Evolutionary conservation across 2,797 vertebrate species (phyloP).

Genomic region (Cyprinella venusta): DNA sequence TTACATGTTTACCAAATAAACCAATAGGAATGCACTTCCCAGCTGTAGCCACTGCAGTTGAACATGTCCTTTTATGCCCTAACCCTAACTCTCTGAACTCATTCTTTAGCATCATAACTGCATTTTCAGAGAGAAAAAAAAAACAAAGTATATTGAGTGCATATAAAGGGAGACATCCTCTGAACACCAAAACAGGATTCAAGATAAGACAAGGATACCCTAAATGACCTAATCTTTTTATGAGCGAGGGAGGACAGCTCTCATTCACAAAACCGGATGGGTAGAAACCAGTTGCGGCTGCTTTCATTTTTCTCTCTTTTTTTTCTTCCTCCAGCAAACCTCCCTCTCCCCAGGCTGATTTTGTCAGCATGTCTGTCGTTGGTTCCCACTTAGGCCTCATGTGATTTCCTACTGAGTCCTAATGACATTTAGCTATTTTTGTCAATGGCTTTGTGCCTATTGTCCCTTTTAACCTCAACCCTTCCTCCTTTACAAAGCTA

Average conservation of each 20-base stretch:
- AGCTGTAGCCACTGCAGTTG: background rate
- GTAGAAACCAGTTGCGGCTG: constrained; percentile 54
- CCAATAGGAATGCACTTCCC: background rate
- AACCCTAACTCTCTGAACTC: background rate
- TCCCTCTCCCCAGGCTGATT: constrained; percentile 58
- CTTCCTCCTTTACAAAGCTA: constrained; percentile 49
- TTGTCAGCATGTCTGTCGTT: constrained; percentile 64
- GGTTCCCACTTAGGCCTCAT: constrained; percentile 64
- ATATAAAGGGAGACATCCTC: constrained; percentile 45
- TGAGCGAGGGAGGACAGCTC: constrained; percentile 49
- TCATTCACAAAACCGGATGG: constrained; percentile 64
- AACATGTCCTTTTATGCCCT: constrained; percentile 10
- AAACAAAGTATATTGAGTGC: background rate
- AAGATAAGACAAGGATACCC: constrained; percentile 57
- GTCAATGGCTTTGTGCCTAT: constrained; percentile 56
- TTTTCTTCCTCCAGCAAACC: constrained; percentile 36
- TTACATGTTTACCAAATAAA: no score
- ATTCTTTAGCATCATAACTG: constrained; percentile 23
- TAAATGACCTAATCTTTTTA: constrained; percentile 58
- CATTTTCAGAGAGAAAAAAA: constrained; percentile 46
- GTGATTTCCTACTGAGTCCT: constrained; percentile 65
- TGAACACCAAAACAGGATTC: constrained; percentile 57
- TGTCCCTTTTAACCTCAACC: constrained; percentile 58
- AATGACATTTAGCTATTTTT: constrained; percentile 64
- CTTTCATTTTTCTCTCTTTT: constrained; percentile 45